Percentiles rank a stretch among this genome's conserved stretches.
Conservation (phyloP, 2,113 vertebrate species). For the Taxidea taxus region DNA sequence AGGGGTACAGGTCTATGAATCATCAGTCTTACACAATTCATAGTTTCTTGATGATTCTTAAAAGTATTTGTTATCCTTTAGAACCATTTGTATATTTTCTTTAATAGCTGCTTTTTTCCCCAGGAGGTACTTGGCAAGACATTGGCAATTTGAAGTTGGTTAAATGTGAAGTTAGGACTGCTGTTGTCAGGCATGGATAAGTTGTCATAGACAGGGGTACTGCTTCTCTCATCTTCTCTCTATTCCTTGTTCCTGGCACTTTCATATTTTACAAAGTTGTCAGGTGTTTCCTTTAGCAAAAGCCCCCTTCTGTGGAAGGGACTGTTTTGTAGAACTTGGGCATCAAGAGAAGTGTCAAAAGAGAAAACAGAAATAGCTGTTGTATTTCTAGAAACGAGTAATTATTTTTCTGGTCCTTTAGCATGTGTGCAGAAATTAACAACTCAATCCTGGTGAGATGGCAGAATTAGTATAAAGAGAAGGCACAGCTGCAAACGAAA, state of each 20-base stretch:
- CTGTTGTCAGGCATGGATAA: background rate
- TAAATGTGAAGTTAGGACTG: background rate
- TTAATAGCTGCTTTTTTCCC: background rate
- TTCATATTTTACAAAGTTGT: background rate
- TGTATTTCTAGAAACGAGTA: constrained; percentile 30
- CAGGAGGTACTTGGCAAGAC: background rate
- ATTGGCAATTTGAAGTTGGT: background rate
- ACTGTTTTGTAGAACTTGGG: background rate
- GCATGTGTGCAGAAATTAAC: background rate
- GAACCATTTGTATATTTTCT: background rate
- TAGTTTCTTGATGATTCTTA: background rate
- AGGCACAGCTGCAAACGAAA: background rate
- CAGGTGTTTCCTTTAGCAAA: constrained; percentile 1
- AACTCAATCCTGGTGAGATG: background rate
- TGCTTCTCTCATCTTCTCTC: background rate
- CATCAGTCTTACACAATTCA: no score
- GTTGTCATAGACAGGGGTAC: background rate
- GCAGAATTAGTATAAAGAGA: background rate
- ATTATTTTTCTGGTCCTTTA: constrained; percentile 38
- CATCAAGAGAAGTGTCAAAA: background rate
- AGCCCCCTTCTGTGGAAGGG: background rate
- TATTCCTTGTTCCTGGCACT: background rate
- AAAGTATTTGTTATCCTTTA: background rate
- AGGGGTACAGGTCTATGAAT: no score
- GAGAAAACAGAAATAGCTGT: constrained; percentile 6